These are phyloP conservation scores for Podabrus alpinus DNA, from an alignment of 2,888 invertebrate genomes.

Conservation along the genomic window DNA sequence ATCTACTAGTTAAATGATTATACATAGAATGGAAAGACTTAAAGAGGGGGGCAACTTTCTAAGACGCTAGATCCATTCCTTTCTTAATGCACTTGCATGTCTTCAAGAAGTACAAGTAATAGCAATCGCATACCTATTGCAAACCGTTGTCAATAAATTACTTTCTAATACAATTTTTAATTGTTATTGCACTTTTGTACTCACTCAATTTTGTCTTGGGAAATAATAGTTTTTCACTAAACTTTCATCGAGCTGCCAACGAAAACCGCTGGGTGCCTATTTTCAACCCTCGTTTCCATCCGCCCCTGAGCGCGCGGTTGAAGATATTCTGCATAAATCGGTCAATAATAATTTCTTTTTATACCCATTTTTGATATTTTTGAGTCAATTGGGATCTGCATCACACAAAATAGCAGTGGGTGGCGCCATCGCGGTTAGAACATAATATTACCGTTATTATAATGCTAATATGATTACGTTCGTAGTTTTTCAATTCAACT, in stretches of 20 bases:
- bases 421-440: too few species aligned
- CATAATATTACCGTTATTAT: too few species aligned
- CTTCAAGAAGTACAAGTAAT: not conserved
- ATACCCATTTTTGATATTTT: too few species aligned
- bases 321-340: not conserved
- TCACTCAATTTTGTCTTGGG: not conserved
- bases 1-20: slow-evolving; percentile 32
- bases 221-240: not conserved
- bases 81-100: not conserved
- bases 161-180: not conserved
- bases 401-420: too few species aligned
- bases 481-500: too few species aligned
- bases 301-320: not conserved
- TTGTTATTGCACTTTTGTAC: too few species aligned
- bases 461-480: too few species aligned
- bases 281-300: not conserved
- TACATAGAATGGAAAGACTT: slow-evolving; percentile 33
- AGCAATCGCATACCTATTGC: not conserved
- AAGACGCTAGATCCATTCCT: slow-evolving; percentile 38
- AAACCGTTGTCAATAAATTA: not conserved
- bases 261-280: not conserved
- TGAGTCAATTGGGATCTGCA: too few species aligned
- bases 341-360: too few species aligned
- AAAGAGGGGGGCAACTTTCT: slow-evolving; percentile 48
- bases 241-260: not conserved